Evolutionary conservation across 1,140 invertebrate species (phyloP).

Genomic region (Drosophila nannoptera): DNA sequence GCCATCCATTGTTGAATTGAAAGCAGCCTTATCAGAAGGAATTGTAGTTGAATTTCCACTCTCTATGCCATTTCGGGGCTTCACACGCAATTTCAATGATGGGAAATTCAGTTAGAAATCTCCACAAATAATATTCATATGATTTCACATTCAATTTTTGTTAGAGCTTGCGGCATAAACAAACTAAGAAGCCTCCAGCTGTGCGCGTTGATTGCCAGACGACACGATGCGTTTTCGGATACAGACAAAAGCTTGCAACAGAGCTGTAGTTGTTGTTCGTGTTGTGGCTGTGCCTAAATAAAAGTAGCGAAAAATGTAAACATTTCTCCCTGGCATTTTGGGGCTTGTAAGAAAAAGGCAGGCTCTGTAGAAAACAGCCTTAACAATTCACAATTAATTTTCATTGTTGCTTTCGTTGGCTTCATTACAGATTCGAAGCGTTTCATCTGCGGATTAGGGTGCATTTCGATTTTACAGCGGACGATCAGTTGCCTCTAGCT

Average conservation of each 20-base stretch:
- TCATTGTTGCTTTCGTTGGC: slow-evolving; percentile 41
- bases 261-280: slow-evolving; percentile 7
- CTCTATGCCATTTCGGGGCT: neutral
- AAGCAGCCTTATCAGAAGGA: too few species aligned
- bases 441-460: slow-evolving; percentile 57
- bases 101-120: neutral
- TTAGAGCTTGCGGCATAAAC: slow-evolving; percentile 47
- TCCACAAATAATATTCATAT: neutral
- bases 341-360: neutral
- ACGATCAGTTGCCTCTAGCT: slow-evolving; percentile 27
- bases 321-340: slow-evolving; percentile 28
- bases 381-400: slow-evolving; percentile 63
- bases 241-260: slow-evolving; percentile 27
- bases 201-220: slow-evolving; percentile 69
- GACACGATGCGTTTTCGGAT: slow-evolving; percentile 75
- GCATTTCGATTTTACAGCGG: slow-evolving; percentile 52
- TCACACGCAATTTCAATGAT: neutral
- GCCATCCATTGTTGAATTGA: too few species aligned
- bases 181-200: slow-evolving; percentile 72
- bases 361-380: slow-evolving; percentile 48
- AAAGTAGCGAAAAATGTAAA: slow-evolving; percentile 65
- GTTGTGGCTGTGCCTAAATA: slow-evolving; percentile 33
- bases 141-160: slow-evolving; percentile 7
- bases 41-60: neutral
- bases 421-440: slow-evolving; percentile 64